Evolutionary conservation across 2,113 vertebrate genomes (phyloP).

Genomic region (Pyrgilauda ruficollis): DNA sequence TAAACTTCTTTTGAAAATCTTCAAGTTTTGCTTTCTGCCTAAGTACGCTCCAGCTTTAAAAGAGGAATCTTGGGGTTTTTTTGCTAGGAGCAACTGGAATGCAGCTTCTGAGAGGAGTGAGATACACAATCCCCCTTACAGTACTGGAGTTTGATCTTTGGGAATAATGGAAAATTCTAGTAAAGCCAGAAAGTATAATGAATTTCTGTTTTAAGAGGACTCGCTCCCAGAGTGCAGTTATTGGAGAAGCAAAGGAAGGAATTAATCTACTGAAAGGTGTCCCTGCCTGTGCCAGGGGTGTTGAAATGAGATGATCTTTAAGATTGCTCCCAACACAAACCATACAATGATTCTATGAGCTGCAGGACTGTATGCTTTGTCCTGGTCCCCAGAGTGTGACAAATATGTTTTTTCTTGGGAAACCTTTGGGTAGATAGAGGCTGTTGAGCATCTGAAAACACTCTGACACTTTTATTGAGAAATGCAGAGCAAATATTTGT

Average conservation of each 20-base stretch:
- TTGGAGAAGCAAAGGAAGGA: not conserved
- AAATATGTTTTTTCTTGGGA: not conserved
- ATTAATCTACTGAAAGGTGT: not conserved
- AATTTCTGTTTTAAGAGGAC: not conserved
- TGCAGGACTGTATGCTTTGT: not conserved
- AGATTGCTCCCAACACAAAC: fast-evolving
- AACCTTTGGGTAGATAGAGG: not conserved
- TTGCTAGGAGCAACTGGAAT: not conserved
- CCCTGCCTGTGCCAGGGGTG: not conserved
- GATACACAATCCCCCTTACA: not conserved
- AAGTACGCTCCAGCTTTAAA: not conserved
- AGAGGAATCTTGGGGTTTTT: not conserved
- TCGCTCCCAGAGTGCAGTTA: not conserved
- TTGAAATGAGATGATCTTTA: not conserved
- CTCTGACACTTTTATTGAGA: not conserved
- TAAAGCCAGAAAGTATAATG: not conserved
- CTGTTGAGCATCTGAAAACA: not conserved
- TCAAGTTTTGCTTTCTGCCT: not conserved
- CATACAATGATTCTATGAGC: not conserved
- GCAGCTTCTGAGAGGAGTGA: not conserved
- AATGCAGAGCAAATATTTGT: not conserved
- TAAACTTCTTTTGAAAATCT: not conserved
- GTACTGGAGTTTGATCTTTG: not conserved
- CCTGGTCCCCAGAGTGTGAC: not conserved
- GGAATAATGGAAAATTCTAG: not conserved